Evolutionary conservation across 1,140 invertebrate genomes (phyloP).

Genomic region (Drosophila erecta): DNA sequence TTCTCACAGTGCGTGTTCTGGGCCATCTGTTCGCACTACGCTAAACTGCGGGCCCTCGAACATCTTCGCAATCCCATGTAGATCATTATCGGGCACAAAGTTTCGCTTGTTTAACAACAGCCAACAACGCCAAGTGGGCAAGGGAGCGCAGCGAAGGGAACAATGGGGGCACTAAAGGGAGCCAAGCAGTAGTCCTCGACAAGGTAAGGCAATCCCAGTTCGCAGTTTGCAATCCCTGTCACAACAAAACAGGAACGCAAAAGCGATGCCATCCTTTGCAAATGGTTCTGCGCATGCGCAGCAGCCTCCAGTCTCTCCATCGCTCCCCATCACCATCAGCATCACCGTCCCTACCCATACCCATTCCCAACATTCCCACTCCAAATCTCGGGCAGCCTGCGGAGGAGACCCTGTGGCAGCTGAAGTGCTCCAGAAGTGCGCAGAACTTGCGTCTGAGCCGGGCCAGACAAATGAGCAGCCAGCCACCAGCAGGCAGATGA

Average conservation of each 20-base stretch:
- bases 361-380: constrained; percentile 14
- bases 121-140: constrained; percentile 64
- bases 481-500: constrained; percentile 43
- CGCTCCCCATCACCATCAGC: neutral
- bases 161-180: constrained; percentile 7
- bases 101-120: constrained; percentile 81
- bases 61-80: constrained; percentile 54
- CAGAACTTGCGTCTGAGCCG: constrained; percentile 78
- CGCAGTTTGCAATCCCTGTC: constrained; percentile 39
- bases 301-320: constrained; percentile 29
- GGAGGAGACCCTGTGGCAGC: constrained; percentile 62
- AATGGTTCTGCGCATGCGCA: constrained; percentile 51
- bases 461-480: constrained; percentile 74
- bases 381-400: constrained; percentile 30
- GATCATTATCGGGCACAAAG: constrained; percentile 79
- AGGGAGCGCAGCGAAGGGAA: constrained; percentile 31
- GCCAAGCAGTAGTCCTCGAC: constrained; percentile 46
- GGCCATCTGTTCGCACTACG: constrained; percentile 80
- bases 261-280: constrained; percentile 34
- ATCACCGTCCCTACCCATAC: neutral
- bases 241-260: constrained; percentile 31
- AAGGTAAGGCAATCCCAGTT: constrained; percentile 49
- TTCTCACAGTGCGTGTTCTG: constrained; percentile 28
- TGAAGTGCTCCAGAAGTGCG: constrained; percentile 81
- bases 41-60: constrained; percentile 67